These are phyloP conservation scores for Sesia bembeciformis DNA, from an alignment of 2,888 invertebrate genomes.

Conservation along the genomic window DNA sequence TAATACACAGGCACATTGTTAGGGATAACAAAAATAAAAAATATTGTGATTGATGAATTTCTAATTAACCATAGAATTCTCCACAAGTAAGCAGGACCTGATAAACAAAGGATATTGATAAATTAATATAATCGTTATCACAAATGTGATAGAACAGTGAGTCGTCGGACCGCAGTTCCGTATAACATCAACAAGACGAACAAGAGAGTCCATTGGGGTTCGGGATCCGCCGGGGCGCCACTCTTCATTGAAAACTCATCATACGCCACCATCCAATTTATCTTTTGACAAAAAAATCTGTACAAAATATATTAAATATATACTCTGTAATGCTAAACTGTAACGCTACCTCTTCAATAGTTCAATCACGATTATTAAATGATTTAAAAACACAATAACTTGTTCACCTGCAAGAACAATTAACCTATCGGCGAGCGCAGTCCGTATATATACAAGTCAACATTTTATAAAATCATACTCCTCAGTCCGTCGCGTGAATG, in stretches of 20 bases:
- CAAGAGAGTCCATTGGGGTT: constrained; percentile 47
- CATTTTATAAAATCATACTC: constrained; percentile 54
- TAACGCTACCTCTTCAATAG: constrained; percentile 72
- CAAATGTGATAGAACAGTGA: constrained; percentile 24
- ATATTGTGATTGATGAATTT: constrained; percentile 67
- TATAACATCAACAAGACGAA: constrained; percentile 38
- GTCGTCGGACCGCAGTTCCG: constrained; percentile 32
- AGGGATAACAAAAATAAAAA: constrained; percentile 72
- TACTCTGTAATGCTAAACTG: constrained; percentile 75
- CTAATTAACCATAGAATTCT: constrained; percentile 49
- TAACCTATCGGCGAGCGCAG: constrained; percentile 39
- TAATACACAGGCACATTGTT: constrained; percentile 59
- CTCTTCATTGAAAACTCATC: constrained; percentile 69
- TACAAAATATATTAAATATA: constrained; percentile 77
- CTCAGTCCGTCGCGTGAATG: constrained; percentile 53
- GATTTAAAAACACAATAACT: constrained; percentile 73
- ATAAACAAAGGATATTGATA: constrained; percentile 70
- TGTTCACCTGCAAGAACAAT: constrained; percentile 69
- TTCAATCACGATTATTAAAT: constrained; percentile 72
- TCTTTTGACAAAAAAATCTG: constrained; percentile 75
- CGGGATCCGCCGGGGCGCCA: constrained; percentile 53
- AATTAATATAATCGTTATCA: constrained; percentile 37
- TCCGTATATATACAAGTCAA: constrained; percentile 25
- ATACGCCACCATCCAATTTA: constrained; percentile 75
- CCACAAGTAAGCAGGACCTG: constrained; percentile 68